Evolutionary conservation across 1,140 invertebrate genomes (phyloP), one percentile per base, ranked within the genome.

Genomic region (Condylostylus longicornis): DNA sequence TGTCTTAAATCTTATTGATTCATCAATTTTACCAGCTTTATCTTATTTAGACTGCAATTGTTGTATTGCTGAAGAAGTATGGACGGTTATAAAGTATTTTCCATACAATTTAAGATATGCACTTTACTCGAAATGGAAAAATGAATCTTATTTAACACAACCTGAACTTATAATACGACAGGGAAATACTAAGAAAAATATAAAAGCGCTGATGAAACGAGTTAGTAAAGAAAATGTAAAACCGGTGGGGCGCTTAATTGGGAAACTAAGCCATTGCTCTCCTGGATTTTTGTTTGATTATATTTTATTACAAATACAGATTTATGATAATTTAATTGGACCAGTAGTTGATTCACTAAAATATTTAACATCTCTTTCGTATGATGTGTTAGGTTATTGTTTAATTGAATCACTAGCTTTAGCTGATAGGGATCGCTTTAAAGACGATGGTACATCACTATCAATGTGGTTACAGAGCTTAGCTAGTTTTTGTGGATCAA

Each of bases 171-270:
- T 95, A 41, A 70, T 78, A 23, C 79, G 82, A 25, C 72, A 79
- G 34, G 89, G 83, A 1, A 79, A 90, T 51, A 77, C 82, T 1
- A 70, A 91, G 39, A 89, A 95, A 48, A 81, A 85, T 51, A 85
- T 95, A 5, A 95, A 94, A 54, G 89, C 88, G 42, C 82, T 96
- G 6, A 94, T 98, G 85, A 97, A 97, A 66, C 71, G 94, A 33
- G 81, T 99, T 2, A 93, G 87, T 48, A 99, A 98, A 60, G 96
- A 99, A 63, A 98, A 93, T 51, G 88, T 98, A 2, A 98, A 98
- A 62, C 89, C 84, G 1, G 82, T 93, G 36, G 94, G 96, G 6
- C 66, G 96, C 40, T 78, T 87, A 22, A 82, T 99, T 38, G 95
- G 93, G 12, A 99, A 99, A 69, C 67, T 98, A 13, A 93, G 88